Conservation (phyloP, 2,113 vertebrate genomes). For the Gallinago media region DNA sequence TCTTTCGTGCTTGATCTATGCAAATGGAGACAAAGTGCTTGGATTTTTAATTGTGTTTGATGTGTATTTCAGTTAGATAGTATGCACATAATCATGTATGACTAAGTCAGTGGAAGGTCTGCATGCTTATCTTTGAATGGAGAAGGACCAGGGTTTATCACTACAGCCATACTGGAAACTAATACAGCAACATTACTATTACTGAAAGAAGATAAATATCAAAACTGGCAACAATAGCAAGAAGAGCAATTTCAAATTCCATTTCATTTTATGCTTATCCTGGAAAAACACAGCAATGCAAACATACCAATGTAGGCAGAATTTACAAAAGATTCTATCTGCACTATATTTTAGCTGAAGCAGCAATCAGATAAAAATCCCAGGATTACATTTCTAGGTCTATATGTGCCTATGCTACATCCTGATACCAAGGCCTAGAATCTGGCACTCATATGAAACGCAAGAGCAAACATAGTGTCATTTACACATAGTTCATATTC, state of each 20-base stretch:
- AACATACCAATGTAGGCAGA: background rate
- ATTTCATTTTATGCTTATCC: slow-evolving; percentile 46
- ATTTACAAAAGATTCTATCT: slow-evolving; percentile 27
- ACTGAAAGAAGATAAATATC: slow-evolving; percentile 8
- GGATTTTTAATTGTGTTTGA: background rate
- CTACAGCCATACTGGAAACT: background rate
- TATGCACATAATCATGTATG: background rate
- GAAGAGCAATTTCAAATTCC: slow-evolving; percentile 15
- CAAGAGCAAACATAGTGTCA: background rate
- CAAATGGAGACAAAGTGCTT: background rate
- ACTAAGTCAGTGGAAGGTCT: background rate
- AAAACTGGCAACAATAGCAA: background rate
- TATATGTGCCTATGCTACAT: background rate
- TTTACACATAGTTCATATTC: background rate
- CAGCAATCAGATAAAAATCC: background rate
- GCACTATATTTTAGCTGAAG: background rate
- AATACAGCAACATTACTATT: background rate
- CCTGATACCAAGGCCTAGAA: background rate
- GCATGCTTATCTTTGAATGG: background rate
- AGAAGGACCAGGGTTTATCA: background rate
- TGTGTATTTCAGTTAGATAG: background rate
- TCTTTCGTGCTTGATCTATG: background rate
- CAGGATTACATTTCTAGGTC: slow-evolving; percentile 4
- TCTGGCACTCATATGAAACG: background rate
- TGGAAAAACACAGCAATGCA: slow-evolving; percentile 40